Percentiles rank a stretch among this genome's conserved stretches.
Conservation (phyloP, 2,797 vertebrate genomes). For the Poecile montanus region DNA sequence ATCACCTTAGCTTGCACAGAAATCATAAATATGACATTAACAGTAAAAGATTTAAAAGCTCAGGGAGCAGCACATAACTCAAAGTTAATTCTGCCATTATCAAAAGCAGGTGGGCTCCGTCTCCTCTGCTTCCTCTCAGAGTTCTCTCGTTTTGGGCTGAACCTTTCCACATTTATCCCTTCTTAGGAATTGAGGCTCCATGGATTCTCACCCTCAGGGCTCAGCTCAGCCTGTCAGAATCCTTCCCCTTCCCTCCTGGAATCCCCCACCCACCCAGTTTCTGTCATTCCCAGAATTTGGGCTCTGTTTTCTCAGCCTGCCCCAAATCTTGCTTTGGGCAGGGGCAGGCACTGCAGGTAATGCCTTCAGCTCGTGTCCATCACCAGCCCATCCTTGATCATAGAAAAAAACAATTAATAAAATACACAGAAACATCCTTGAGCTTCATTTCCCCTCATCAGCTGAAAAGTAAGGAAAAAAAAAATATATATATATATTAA, state of each 20-base stretch:
- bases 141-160: not conserved
- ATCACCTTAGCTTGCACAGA: not conserved
- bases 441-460: not conserved
- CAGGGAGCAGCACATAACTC: not conserved
- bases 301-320: not conserved
- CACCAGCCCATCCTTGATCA: not conserved
- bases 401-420: not conserved
- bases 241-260: not conserved
- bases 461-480: not conserved
- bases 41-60: not conserved
- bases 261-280: not conserved
- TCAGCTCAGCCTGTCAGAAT: not conserved
- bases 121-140: not conserved
- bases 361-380: not conserved
- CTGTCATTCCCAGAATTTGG: not conserved
- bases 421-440: not conserved
- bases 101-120: not conserved
- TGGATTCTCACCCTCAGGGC: too few species aligned
- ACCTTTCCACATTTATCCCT: not conserved
- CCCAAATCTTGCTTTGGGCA: not conserved
- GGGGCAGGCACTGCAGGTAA: not conserved
- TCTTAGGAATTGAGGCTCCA: not conserved
- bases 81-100: not conserved
- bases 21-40: not conserved
- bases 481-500: not conserved